Evolutionary conservation across 2,113 vertebrate genomes (phyloP).

Genomic region (Prietella phreatophila): DNA sequence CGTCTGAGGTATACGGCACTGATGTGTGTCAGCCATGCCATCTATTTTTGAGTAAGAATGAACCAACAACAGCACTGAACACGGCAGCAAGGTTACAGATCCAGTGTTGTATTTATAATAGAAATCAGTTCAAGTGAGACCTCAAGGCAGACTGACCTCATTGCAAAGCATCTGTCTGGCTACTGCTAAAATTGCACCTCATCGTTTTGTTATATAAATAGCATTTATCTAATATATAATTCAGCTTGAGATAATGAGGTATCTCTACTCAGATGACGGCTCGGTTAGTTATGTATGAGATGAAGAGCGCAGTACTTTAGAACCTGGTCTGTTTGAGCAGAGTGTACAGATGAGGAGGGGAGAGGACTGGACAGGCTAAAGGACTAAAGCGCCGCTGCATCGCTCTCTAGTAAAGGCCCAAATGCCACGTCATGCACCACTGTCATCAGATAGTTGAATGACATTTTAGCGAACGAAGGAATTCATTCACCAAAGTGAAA

Average conservation of each 20-base stretch:
- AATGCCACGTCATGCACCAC: neutral
- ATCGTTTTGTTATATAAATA: constrained; percentile 36
- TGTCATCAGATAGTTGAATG: neutral
- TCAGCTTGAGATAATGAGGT: neutral
- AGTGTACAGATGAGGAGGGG: neutral
- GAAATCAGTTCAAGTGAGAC: constrained; percentile 24
- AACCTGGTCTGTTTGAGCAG: neutral
- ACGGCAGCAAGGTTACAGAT: neutral
- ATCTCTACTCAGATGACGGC: neutral
- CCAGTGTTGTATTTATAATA: neutral
- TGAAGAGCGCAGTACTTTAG: no score
- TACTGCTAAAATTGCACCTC: neutral
- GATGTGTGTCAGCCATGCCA: neutral
- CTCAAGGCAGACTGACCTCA: neutral
- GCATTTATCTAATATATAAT: constrained; percentile 15
- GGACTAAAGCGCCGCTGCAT: neutral
- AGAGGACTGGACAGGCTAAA: neutral
- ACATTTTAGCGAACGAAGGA: neutral
- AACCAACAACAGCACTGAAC: constrained; percentile 2
- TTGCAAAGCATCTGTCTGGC: neutral
- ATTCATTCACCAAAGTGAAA: neutral
- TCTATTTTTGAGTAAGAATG: constrained; percentile 18
- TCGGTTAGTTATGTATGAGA: neutral
- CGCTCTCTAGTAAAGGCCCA: neutral
- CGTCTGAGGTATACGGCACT: neutral